Base-by-base conservation (phyloP, 1,140 invertebrate species). In the Chironomus striatipennis region DNA sequence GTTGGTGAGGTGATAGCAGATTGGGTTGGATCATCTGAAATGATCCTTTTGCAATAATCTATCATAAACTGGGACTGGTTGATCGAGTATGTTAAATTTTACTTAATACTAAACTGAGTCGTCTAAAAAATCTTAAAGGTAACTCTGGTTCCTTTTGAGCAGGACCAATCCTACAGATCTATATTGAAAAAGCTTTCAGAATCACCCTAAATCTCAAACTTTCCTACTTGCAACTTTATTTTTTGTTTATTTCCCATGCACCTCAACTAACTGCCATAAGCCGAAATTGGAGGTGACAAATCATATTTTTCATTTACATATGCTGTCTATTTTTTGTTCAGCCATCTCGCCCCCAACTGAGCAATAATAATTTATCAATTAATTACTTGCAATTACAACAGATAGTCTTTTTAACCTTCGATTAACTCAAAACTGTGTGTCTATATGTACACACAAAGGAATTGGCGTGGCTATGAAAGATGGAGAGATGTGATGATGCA, bases 331-430 rank as follows among this genome's bases (percentile, higher is more conserved):
- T n/a, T n/a, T n/a, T 47, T 47, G 43, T 9, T 57, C 24, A 34
- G 24, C 24, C 24, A 34, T 34, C 24, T 57, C 12, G 12, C 47
- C 47, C n/a, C 47, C 12, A 57, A 15, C 47, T 57, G 47, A n/a
- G 47, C 47, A 57, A 57, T 57, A 15, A 57, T 57, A n/a, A 57
- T 57, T 57, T 57, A 57, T 57, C 47, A 57, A 57, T 57, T 57
- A 57, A 57, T 57, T 57, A 57, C 47, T 57, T 57, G 47, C 43
- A 47, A 47, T 47, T 47, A 47, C 43, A 47, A 1, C 43, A 47
- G 24, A 34, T 47, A 15, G 43, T 9, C 43, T 47, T 15, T n/a
- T 57, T 57, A 57, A 15, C 47, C 47, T 57, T 57, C 47, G 12
- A 57, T 15, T 47, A 47, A 47, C 43, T 47, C 43, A 8, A 47